Percentiles rank a stretch among this genome's conserved stretches.
Conservation (phyloP, 2,888 invertebrate species). For the Blomia tropicalis region DNA sequence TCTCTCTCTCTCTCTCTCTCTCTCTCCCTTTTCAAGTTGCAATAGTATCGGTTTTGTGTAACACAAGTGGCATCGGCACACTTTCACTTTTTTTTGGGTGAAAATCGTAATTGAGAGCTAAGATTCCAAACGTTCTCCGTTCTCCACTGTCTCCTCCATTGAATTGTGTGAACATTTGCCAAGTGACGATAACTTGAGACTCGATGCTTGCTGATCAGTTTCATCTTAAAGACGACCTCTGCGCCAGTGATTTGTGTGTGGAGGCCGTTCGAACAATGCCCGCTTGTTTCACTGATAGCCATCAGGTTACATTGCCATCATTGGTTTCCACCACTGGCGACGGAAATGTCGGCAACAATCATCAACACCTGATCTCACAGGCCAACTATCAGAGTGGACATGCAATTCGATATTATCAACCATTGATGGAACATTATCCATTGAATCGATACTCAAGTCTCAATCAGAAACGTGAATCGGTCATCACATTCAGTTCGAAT, state of each 20-base stretch:
- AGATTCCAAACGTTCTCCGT: no score
- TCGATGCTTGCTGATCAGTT: slow-evolving; percentile 14
- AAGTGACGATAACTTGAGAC: slow-evolving; percentile 12
- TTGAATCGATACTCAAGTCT: not conserved
- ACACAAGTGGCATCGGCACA: no score
- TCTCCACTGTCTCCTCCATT: no score
- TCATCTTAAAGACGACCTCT: slow-evolving; percentile 12
- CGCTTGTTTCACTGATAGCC: not conserved
- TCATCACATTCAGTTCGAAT: slow-evolving; percentile 8
- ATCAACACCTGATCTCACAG: slow-evolving; percentile 8
- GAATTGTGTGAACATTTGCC: slow-evolving; percentile 6
- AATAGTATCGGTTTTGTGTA: no score
- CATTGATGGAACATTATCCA: slow-evolving; percentile 1
- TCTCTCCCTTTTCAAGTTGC: no score
- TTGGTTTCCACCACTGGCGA: not conserved
- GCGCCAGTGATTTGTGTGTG: slow-evolving; percentile 1
- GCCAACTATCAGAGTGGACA: slow-evolving; percentile 1
- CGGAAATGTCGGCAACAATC: not conserved
- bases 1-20: no score
- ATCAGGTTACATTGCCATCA: slow-evolving; percentile 1
- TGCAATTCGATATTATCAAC: slow-evolving; percentile 12
- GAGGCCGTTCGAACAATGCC: slow-evolving; percentile 3
- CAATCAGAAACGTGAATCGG: slow-evolving; percentile 11
- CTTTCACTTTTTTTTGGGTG: no score
- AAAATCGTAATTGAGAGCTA: slow-evolving; percentile 12